Percentiles rank a stretch among this genome's conserved stretches.
These are phyloP conservation scores for Lissonota sp. DNA, from an alignment of 2,888 invertebrate species.

Conservation along the genomic window DNA sequence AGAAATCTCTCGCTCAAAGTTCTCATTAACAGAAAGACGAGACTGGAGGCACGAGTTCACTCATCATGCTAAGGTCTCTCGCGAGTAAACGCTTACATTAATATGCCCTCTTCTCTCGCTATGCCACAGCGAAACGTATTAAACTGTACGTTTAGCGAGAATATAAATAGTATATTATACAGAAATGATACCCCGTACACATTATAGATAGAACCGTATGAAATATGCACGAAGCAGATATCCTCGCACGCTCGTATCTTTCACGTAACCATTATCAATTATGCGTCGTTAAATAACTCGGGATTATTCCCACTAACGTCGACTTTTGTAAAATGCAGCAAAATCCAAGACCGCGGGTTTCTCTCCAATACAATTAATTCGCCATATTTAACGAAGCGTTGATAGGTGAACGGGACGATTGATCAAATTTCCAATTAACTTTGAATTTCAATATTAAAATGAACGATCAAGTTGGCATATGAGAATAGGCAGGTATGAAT, in stretches of 20 bases:
- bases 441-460: no score
- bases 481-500: no score
- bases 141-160: constrained; percentile 14
- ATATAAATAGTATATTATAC: constrained; percentile 8
- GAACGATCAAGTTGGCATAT: no score
- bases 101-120: constrained; percentile 3
- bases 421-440: no score
- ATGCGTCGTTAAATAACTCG: constrained; percentile 35
- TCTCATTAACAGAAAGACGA: constrained; percentile 50
- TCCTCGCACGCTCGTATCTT: not conserved
- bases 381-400: no score
- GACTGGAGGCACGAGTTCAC: constrained; percentile 28
- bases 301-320: constrained; percentile 1
- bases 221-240: not conserved
- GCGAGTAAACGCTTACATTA: constrained; percentile 5
- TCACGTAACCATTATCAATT: constrained; percentile 38
- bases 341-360: no score
- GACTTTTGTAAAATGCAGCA: not conserved
- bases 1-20: constrained; percentile 32
- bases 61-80: constrained; percentile 9
- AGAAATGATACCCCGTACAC: not conserved
- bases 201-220: not conserved
- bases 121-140: not conserved
- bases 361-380: no score
- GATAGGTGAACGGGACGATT: no score